phyloP scores from a whole-genome alignment of 2,888 invertebrate genomes.

The Thera britannica region DNA sequence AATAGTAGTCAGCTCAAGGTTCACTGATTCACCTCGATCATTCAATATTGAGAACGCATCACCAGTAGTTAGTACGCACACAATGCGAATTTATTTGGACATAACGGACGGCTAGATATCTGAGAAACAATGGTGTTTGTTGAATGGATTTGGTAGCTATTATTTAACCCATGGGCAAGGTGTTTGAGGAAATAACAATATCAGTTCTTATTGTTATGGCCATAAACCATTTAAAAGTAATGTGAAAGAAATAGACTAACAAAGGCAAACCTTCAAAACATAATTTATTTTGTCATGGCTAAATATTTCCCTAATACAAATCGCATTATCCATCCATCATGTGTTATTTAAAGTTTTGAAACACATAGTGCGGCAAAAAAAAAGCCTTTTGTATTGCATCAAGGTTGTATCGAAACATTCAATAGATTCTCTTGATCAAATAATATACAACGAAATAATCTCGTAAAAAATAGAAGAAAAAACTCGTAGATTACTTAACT shows the following conservation, averaged over 20 bases:
- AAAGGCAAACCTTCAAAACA: conserved; percentile 1
- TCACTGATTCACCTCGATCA: conserved; percentile 9
- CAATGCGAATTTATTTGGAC: conserved; percentile 48
- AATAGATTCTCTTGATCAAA: conserved; percentile 4
- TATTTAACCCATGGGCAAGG: not conserved
- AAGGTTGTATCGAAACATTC: conserved; percentile 17
- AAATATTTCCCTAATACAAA: not conserved
- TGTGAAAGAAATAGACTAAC: not conserved
- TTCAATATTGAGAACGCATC: conserved; percentile 37
- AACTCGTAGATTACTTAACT: conserved; percentile 8
- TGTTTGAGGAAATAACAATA: conserved; percentile 3
- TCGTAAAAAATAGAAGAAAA: conserved; percentile 3
- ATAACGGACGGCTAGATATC: conserved; percentile 52
- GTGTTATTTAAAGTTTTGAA: conserved; percentile 13
- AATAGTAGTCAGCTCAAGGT: conserved; percentile 7
- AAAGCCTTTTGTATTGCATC: conserved; percentile 4
- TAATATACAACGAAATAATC: not conserved
- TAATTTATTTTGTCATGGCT: not conserved
- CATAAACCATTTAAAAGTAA: not conserved
- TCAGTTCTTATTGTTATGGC: not conserved
- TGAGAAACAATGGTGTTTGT: conserved; percentile 54
- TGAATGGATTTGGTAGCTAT: conserved; percentile 9
- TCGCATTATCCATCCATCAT: not conserved
- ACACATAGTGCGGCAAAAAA: conserved; percentile 4
- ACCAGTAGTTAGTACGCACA: conserved; percentile 33